Conservation (phyloP, 2,113 vertebrate genomes). For the Malurus cyaneus region DNA sequence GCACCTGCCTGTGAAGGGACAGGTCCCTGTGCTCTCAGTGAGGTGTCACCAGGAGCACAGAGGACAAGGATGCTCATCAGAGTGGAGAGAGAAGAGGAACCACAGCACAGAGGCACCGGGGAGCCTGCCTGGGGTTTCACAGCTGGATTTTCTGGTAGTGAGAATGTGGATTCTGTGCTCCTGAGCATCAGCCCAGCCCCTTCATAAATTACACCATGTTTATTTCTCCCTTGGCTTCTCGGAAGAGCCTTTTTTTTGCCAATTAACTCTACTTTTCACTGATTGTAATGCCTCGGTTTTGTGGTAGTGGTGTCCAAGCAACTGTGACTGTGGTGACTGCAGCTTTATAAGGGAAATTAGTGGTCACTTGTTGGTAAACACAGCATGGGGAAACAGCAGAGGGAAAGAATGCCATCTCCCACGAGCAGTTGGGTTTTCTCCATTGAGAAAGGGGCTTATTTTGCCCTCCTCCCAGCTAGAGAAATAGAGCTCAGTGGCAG, state of each 20-base stretch:
- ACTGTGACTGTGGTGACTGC: neutral
- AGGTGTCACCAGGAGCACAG: neutral
- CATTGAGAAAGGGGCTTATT: neutral
- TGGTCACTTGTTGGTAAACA: neutral
- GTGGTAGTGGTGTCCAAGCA: neutral
- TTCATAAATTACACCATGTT: neutral
- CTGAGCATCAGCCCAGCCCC: neutral
- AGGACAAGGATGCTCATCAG: neutral
- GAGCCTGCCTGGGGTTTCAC: neutral
- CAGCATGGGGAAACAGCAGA: neutral
- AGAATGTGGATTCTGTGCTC: neutral
- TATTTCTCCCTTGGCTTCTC: neutral
- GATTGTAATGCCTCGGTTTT: neutral
- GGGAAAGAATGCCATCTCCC: fast-evolving
- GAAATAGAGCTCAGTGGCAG: neutral
- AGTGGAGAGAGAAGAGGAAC: neutral
- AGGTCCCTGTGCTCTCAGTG: neutral
- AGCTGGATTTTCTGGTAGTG: neutral
- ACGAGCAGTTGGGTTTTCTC: neutral
- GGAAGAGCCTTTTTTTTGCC: neutral
- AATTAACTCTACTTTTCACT: neutral
- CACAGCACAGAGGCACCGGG: neutral
- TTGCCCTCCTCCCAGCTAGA: neutral
- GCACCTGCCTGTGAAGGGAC: neutral
- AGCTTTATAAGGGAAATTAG: neutral